Percentiles rank a stretch among this genome's conserved stretches.
Conservation (phyloP, 2,797 vertebrate genomes). For the Setipinna tenuifilis region DNA sequence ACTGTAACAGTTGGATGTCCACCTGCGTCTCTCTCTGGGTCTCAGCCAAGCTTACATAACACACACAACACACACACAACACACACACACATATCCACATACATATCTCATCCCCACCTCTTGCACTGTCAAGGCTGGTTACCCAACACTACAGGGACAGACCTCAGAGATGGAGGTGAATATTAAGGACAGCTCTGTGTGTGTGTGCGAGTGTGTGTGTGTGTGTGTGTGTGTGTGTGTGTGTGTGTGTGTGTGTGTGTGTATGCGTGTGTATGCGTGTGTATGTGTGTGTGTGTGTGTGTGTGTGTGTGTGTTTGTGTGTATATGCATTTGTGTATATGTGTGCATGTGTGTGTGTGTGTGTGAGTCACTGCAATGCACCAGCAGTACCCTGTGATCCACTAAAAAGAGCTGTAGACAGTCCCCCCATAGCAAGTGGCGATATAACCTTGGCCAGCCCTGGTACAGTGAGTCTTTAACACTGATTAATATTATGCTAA, state of each 20-base stretch:
- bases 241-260: constrained; percentile 27
- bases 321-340: not conserved
- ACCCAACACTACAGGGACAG: not conserved
- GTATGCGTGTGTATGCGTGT: constrained; percentile 43
- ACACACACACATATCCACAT: constrained; percentile 5
- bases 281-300: constrained; percentile 36
- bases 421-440: not conserved
- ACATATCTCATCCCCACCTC: constrained; percentile 35
- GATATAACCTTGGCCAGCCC: not conserved
- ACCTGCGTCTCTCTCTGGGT: not conserved
- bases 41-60: constrained; percentile 1
- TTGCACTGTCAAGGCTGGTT: not conserved
- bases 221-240: not conserved
- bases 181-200: not conserved
- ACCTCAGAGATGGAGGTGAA: not conserved
- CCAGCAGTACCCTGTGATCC: constrained; percentile 9
- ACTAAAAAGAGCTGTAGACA: not conserved
- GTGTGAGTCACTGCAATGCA: constrained; percentile 11
- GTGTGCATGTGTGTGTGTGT: not conserved
- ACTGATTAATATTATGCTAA: too few relatives aligned
- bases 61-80: constrained; percentile 23
- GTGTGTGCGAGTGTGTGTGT: constrained; percentile 11
- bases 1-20: not conserved
- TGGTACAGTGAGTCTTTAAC: not conserved
- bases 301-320: constrained; percentile 4